Evolutionary conservation across 2,888 invertebrate genomes (phyloP), one percentile per base, ranked within the genome.

Genomic region (Cantharis nigra): DNA sequence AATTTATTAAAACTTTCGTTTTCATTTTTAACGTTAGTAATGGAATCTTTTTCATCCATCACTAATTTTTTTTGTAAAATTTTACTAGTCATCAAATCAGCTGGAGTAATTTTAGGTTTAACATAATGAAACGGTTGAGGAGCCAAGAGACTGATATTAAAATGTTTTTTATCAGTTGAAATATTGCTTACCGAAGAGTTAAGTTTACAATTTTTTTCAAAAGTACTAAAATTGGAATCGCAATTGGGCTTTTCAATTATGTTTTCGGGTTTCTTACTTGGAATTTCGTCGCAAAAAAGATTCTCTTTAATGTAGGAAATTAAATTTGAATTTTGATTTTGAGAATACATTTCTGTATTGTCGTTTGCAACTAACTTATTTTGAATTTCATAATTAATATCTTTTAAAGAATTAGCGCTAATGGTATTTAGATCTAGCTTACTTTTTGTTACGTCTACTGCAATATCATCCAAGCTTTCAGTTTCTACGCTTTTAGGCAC

Each of bases 1-100:
- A 91, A 91, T 67, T 86, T 85, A 79, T 89, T 89, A 90, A 91
- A 91, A 79, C 89, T 90, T 71, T 90, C 89, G 78, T 87, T 88
- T 3, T 69, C 30, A 18, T 33, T 30, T 13, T 16, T 11, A 16
- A 14, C 0, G 16, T 28, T 30, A n/a, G 16, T 23, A 69, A 13
- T n/a, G 9, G 20, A 26, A 7, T 49, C 49, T 5, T n/a, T 49
- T 23, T 71, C 69, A 14, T 88, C 80, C 73, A 88, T 86, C 70
- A 87, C 88, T 14, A 88, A 79, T 74, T 87, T 88, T 49, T 83
- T 85, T 14, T 67, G 70, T 20, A 30, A 71, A 63, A 71, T 23
- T 64, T 77, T 70, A 23, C 65, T 67, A 16, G 13, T 63, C 33
- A 63, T 70, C 30, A 75, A 70, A 70, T 75, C 62, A 9, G 70